A percentile compares a stretch with the other conserved stretches of the same genome.
Conservation (phyloP, 2,888 invertebrate species). For the Sericinus montela region DNA sequence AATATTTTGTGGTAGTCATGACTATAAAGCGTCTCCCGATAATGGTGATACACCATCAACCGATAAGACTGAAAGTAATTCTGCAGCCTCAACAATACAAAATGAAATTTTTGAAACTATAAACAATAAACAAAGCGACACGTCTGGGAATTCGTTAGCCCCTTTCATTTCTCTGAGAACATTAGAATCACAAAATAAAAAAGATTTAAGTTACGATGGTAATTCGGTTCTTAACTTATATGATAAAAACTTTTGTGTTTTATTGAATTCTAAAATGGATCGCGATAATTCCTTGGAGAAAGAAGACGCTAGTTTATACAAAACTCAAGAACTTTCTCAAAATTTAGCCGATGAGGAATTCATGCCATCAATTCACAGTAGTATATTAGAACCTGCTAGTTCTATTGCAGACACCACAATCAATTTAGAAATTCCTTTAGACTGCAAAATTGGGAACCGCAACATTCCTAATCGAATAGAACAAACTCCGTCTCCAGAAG, state of each 20-base stretch:
- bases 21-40: constrained; percentile 67
- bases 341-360: constrained; percentile 80
- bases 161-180: constrained; percentile 50
- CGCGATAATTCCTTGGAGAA: constrained; percentile 2
- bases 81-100: constrained; percentile 73
- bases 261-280: constrained; percentile 11
- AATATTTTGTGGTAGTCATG: constrained; percentile 64
- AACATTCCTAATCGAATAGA: constrained; percentile 78
- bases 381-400: constrained; percentile 79
- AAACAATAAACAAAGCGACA: constrained; percentile 31
- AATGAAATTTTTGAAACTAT: constrained; percentile 62
- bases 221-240: constrained; percentile 20
- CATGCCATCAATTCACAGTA: constrained; percentile 80
- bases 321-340: constrained; percentile 41
- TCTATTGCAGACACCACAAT: constrained; percentile 74
- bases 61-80: constrained; percentile 76
- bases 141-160: constrained; percentile 38
- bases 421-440: constrained; percentile 76
- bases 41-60: constrained; percentile 78
- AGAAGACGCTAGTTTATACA: constrained; percentile 27
- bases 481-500: constrained; percentile 91
- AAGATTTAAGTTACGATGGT: constrained; percentile 31
- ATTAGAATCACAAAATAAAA: constrained; percentile 40
- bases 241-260: constrained; percentile 22
- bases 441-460: constrained; percentile 66